Evolutionary conservation across 2,888 invertebrate species (phyloP), one percentile per base, ranked within the genome.

Genomic region (Synergus umbraculus): DNA sequence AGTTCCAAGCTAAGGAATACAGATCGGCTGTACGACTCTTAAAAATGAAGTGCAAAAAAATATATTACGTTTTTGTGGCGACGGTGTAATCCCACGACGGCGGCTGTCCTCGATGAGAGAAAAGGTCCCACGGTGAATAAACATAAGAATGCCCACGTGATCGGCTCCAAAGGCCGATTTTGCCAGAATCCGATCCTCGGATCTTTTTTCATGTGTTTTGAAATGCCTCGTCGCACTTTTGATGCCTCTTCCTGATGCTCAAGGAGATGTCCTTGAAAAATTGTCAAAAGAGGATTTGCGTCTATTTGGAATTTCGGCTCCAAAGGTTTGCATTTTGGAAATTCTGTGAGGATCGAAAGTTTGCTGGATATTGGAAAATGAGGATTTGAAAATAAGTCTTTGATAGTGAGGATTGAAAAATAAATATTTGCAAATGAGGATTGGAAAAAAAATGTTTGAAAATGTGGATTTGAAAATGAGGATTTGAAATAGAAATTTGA

Each of bases 51-150:
- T 79, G 81, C 60, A 82, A 82, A 66, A 78, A 81, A 83, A 82
- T 65, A 69, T 78, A 79, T 85, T 83, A 85, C 83, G 73, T 85
- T 85, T 78, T 76, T 66, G 67, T 73, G 67, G 43, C 13, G 76
- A 64, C 41, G 83, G 12, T 83, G 84, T 81, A 79, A 79, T 88
- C 86, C 88, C 87, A 87, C 86, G 88, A 85, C 80, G 87, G 81
- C 79, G 79, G 83, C 79, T 85, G 85, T 83, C 83, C 82, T 84
- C 83, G 81, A 85, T 77, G 81, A 83, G 81, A 81, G 82, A 85
- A 82, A 84, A 76, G 79, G 83, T 86, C 85, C 86, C 83, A 83
- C 79, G 85, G 65, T 79, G 85, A 85, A 82, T 85, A 82, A 84
- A 82, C 79, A 76, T 83, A 84, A 85, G 82, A 87, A 85, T 86